Evolutionary conservation across 2,888 invertebrate genomes (phyloP).

Genomic region (Corbicula japonica): DNA sequence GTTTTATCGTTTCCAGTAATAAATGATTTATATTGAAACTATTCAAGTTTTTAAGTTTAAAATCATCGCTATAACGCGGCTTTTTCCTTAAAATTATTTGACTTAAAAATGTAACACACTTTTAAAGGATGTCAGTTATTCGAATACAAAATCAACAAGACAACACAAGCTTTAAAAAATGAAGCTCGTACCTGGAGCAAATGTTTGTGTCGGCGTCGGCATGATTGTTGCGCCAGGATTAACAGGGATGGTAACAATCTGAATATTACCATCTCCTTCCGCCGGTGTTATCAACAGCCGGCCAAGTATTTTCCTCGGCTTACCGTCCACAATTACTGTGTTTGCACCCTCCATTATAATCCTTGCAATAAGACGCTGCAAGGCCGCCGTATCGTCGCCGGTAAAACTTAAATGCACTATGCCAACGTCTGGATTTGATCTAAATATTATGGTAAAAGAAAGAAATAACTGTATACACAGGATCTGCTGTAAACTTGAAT

Average conservation of each 20-base stretch:
- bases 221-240: slow-evolving; percentile 57
- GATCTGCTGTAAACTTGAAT: too few relatives aligned
- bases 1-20: too few relatives aligned
- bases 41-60: too few relatives aligned
- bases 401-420: slow-evolving; percentile 66
- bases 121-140: neutral
- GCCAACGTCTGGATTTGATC: slow-evolving; percentile 56
- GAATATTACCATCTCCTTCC: slow-evolving; percentile 53
- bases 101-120: neutral
- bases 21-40: too few relatives aligned
- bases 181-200: neutral
- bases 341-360: slow-evolving; percentile 67
- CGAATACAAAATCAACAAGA: too few relatives aligned
- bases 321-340: slow-evolving; percentile 57
- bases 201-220: slow-evolving; percentile 40
- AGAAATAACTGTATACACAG: neutral
- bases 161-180: too few relatives aligned
- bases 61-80: too few relatives aligned
- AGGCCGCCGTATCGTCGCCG: slow-evolving; percentile 56
- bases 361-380: slow-evolving; percentile 60
- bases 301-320: slow-evolving; percentile 67
- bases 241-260: slow-evolving; percentile 57
- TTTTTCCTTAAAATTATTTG: neutral
- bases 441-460: neutral
- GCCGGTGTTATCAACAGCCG: slow-evolving; percentile 69